phyloP scores from a whole-genome alignment of 2,797 vertebrate species.

The Percopsis omiscomaycus region DNA sequence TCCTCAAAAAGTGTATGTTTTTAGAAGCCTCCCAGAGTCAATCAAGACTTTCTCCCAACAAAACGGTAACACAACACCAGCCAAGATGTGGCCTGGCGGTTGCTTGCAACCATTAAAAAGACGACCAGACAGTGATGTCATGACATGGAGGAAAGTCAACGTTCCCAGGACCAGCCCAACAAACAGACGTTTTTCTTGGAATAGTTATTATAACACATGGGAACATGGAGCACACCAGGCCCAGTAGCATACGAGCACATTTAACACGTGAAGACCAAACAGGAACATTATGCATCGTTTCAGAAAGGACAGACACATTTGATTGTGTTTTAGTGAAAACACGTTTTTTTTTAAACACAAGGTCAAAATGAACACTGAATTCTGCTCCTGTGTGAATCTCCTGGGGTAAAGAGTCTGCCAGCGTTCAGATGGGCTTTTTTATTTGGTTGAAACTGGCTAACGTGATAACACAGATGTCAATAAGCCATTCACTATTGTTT shows the following conservation, averaged over 20 bases:
- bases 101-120: not conserved
- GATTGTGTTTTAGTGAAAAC: too few relatives aligned
- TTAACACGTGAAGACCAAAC: too few relatives aligned
- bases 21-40: too few relatives aligned
- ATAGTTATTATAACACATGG: constrained; percentile 1
- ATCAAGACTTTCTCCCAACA: constrained; percentile 8
- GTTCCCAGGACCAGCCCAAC: not conserved
- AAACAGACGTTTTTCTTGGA: not conserved
- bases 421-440: not conserved
- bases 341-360: too few relatives aligned
- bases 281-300: too few relatives aligned
- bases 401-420: constrained; percentile 9
- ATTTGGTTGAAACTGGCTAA: constrained; percentile 15
- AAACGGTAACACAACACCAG: not conserved
- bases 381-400: constrained; percentile 1
- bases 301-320: too few relatives aligned
- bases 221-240: not conserved
- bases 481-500: constrained; percentile 45
- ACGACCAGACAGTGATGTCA: constrained; percentile 19
- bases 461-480: constrained; percentile 31
- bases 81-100: not conserved
- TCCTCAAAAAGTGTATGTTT: not conserved
- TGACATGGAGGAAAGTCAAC: not conserved
- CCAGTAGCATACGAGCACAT: too few relatives aligned
- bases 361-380: not conserved